Conservation (phyloP, 2,797 vertebrate species). For the Prunella strophiata region DNA sequence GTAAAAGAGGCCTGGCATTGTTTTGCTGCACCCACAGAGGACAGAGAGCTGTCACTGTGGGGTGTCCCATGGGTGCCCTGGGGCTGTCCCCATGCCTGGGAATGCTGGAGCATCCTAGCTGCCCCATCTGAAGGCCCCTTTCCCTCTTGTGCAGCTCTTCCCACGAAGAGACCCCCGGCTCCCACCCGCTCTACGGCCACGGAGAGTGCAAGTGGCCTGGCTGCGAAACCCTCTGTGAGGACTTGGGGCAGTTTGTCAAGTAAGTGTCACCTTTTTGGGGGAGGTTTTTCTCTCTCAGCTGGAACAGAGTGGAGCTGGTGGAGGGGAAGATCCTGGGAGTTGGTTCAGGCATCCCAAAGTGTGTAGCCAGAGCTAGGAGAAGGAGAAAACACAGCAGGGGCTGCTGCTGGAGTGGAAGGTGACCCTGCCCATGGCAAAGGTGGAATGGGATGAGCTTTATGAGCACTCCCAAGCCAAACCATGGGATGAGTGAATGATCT, state of each 20-base stretch:
- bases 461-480: not conserved
- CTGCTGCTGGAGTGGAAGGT: not conserved
- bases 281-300: rapidly evolving
- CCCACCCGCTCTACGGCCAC: conserved; percentile 96
- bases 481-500: rapidly evolving
- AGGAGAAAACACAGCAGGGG: not conserved
- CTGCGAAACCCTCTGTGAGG: conserved; percentile 98
- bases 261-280: conserved; percentile 72
- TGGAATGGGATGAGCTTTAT: not conserved
- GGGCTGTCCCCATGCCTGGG: not conserved
- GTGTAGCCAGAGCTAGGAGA: too few species aligned
- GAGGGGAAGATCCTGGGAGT: not conserved
- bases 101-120: rapidly evolving
- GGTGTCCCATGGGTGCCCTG: rapidly evolving
- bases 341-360: not conserved
- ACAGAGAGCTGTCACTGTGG: rapidly evolving
- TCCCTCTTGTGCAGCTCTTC: conserved; percentile 75
- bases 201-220: conserved; percentile 99
- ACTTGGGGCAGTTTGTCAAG: conserved; percentile 99
- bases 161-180: conserved; percentile 90
- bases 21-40: not conserved
- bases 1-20: rapidly evolving
- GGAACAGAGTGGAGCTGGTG: rapidly evolving
- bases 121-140: not conserved
- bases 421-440: not conserved